Evolutionary conservation across 2,888 invertebrate species (phyloP).

Genomic region (Geophilus truncorum): DNA sequence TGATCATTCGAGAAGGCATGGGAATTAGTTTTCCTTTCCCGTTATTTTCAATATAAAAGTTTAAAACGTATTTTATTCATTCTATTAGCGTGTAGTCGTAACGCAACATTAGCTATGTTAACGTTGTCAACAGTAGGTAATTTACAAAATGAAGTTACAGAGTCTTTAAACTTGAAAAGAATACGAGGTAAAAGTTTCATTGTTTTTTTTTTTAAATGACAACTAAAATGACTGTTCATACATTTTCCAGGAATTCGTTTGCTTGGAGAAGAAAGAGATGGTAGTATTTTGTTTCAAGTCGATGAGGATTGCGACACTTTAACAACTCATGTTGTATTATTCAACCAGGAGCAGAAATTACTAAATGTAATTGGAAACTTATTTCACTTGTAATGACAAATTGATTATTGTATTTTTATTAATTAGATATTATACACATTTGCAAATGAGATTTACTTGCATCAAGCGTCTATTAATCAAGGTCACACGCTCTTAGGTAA

Average conservation of each 20-base stretch:
- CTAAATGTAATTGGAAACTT: not conserved
- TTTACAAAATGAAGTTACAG: not conserved
- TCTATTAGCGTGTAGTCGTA: too few species aligned
- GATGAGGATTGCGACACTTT: not conserved
- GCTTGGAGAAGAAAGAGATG: not conserved
- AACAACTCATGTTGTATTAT: not conserved
- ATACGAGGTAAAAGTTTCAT: not conserved
- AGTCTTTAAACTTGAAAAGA: not conserved
- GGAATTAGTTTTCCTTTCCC: too few species aligned
- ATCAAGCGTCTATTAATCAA: slow-evolving; percentile 73
- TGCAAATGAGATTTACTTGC: slow-evolving; percentile 60
- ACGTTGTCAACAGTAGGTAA: not conserved
- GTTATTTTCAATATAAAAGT: too few species aligned
- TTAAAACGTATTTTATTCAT: too few species aligned
- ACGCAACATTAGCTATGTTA: not conserved
- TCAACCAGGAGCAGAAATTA: not conserved
- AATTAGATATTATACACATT: slow-evolving; percentile 59
- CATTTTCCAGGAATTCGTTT: not conserved
- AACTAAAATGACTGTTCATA: not conserved
- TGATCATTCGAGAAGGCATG: too few species aligned
- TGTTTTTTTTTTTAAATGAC: not conserved
- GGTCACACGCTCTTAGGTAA: slow-evolving; percentile 60
- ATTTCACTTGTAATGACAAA: not conserved
- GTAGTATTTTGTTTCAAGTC: not conserved
- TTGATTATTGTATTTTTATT: slow-evolving; percentile 40